A percentile compares a stretch with the other conserved stretches of the same genome.
phyloP scores from a whole-genome alignment of 1,140 invertebrate species.

The Archivesica marissinica region DNA sequence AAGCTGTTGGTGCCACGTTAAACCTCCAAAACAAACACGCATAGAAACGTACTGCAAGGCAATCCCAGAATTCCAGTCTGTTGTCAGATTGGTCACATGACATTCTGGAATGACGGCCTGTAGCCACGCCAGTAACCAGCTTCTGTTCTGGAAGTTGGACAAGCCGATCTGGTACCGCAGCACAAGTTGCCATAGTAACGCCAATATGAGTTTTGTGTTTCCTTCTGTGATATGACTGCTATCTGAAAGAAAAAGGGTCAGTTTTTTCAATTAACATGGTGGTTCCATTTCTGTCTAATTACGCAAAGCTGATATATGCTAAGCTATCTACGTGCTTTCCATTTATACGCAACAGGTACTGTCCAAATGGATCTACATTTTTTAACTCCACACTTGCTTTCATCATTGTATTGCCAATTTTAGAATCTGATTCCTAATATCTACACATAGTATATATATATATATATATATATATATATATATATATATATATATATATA shows the following conservation, averaged over 20 bases:
- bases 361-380: no score
- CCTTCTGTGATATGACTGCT: constrained; percentile 99
- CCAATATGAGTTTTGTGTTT: constrained; percentile 97
- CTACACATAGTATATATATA: no score
- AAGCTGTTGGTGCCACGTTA: no score
- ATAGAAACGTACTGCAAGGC: constrained; percentile 84
- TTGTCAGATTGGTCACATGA: constrained; percentile 96
- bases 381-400: no score
- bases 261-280: neutral
- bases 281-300: neutral
- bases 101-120: constrained; percentile 96
- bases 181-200: constrained; percentile 98
- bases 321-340: no score
- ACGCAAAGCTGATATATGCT: no score
- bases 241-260: constrained; percentile 87
- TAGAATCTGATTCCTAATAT: no score
- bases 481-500: no score
- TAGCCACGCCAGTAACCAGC: constrained; percentile 98
- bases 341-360: no score
- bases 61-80: constrained; percentile 98
- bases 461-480: no score
- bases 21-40: no score
- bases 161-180: constrained; percentile 96
- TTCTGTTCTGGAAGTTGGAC: constrained; percentile 97
- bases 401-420: no score